Percentiles rank a stretch among this genome's conserved stretches.
Evolutionary conservation across 2,888 invertebrate genomes (phyloP).

Genomic region (Mayetiola destructor): DNA sequence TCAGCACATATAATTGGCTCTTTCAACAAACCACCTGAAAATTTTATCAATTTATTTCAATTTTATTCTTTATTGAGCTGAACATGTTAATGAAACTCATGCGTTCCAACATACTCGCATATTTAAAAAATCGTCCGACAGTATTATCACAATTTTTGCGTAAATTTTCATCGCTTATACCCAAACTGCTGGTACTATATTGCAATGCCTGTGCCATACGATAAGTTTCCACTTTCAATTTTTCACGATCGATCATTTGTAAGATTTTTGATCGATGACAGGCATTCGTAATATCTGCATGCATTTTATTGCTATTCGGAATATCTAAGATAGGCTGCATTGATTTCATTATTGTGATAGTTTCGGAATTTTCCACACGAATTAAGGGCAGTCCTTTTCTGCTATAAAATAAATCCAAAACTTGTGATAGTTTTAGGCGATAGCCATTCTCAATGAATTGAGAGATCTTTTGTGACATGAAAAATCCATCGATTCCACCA

Average conservation of each 20-base stretch:
- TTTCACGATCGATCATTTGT: constrained; percentile 18
- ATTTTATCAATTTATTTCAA: neutral
- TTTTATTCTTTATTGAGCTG: neutral
- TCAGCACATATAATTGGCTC: constrained; percentile 17
- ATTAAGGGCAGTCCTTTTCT: constrained; percentile 44
- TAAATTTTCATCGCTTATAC: constrained; percentile 33
- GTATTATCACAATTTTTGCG: constrained; percentile 36
- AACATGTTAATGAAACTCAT: neutral
- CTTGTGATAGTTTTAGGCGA: constrained; percentile 43
- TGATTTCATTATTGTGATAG: constrained; percentile 35
- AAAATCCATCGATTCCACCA: constrained; percentile 47
- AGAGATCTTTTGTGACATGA: constrained; percentile 37
- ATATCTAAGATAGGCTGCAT: constrained; percentile 15
- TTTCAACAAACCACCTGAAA: constrained; percentile 20
- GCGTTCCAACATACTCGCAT: constrained; percentile 36
- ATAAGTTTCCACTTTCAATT: constrained; percentile 28
- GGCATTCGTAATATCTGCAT: constrained; percentile 16
- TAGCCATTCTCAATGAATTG: constrained; percentile 39
- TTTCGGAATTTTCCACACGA: constrained; percentile 39
- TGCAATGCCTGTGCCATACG: constrained; percentile 27
- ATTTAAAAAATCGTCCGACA: constrained; percentile 38
- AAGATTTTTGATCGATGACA: constrained; percentile 20
- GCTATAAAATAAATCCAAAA: constrained; percentile 55
- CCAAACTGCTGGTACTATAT: constrained; percentile 22
- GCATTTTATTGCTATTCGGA: constrained; percentile 21